Base-by-base conservation (phyloP, 2,113 vertebrate genomes). In the Pollachius pollachius region DNA sequence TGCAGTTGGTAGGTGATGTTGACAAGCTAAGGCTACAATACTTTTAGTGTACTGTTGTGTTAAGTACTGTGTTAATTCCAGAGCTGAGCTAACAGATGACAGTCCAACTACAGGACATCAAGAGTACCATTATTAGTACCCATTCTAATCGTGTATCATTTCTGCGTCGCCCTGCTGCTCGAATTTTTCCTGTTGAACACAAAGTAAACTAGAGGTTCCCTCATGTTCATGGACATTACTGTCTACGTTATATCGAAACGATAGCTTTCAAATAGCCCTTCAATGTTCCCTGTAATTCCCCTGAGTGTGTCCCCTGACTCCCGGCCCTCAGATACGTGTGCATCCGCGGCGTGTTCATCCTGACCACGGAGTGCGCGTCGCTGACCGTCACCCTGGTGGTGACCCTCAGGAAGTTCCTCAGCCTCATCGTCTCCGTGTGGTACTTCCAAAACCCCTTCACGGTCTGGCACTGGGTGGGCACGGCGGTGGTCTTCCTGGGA, bases 381-480 rank as follows among this genome's bases (percentile, higher is more conserved):
- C 94, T 99, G 37, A 99, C 97, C 0, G 97, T 99, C 79, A 99
- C 97, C 0, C 90, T 99, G 60, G 95, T 99, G 23, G 96, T 99
- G 83, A 99, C 97, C 0, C 92, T 99, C 0, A 94, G 97, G 41
- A 99, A 99, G 82, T 99, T 99, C 4, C 78, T 99, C 85, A 99
- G 97, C 89, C 97, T 99, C 89, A 97, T 99, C 85, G 90, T 99
- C 77, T 99, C 97, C 87, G 98, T 99, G 88, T 63, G 95, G 60
- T 98, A 98, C 86, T 99, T 99, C 85, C 91, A 56, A 69, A 99
- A 99, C 84, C 93, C 97, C 19, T 99, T 99, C 89, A 99, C 97
- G 0, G 5, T n/a, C 56, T 97, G 96, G 96, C 97, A 99, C 89
- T 99, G 97, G 97, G 58, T 95, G 69, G 97, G 97, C 70, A 98